Conservation (phyloP, 2,113 vertebrate species). For the Perccottus glenii region DNA sequence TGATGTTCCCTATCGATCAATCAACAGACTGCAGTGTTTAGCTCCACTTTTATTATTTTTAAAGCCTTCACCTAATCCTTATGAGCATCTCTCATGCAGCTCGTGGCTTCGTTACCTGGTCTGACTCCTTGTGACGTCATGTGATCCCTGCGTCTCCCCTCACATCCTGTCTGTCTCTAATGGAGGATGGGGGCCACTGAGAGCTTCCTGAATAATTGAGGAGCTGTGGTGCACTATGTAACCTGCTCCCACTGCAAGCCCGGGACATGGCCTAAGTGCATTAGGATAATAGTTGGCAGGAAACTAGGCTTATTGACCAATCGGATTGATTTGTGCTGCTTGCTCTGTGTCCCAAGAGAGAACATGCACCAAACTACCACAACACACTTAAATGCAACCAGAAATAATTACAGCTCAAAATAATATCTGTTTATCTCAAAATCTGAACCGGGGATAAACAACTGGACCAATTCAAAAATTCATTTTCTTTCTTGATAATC, state of each 20-base stretch:
- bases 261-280: neutral
- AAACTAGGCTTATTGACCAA: neutral
- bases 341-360: neutral
- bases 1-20: too few species aligned
- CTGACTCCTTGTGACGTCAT: neutral
- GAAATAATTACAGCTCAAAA: too few species aligned
- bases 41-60: too few species aligned
- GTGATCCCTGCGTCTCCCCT: neutral
- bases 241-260: neutral
- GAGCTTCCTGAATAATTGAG: constrained; percentile 2
- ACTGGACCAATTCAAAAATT: neutral
- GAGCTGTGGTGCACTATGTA: neutral
- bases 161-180: neutral
- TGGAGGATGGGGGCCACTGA: neutral
- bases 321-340: neutral
- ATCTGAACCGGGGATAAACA: neutral
- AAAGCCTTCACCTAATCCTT: too few species aligned
- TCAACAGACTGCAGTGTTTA: too few species aligned
- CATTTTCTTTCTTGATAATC: neutral
- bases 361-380: neutral
- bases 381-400: too few species aligned
- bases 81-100: too few species aligned
- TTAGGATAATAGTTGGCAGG: neutral
- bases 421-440: too few species aligned
- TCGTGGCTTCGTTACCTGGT: too few species aligned